Evolutionary conservation across 2,113 vertebrate species (phyloP), one percentile per base, ranked within the genome.

Genomic region (Calyptommatus sinebrachiatus): DNA sequence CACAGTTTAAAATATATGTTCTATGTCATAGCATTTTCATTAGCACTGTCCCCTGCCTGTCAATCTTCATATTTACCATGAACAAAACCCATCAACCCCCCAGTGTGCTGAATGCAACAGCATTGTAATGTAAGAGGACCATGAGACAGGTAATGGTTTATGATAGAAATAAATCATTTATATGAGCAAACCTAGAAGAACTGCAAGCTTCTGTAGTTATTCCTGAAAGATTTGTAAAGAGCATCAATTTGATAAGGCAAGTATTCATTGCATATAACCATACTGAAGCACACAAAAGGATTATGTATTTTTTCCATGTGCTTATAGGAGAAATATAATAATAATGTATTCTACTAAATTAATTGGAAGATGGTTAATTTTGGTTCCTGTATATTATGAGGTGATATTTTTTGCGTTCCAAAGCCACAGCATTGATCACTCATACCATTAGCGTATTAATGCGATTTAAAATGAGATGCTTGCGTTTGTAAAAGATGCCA

Each of bases 161-260:
- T 79, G 91, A 90, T 90, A 91, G 89, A 91, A 94, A 93, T 95
- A 93, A 93, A 92, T 94, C 90, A 94, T 93, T 92, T 91, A 91
- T 85, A 86, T 92, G 85, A 93, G 84, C 90, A 93, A 93, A 94
- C 90, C 86, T 93, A 69, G 79, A 85, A 94, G 91, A 94, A 94
- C 88, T 89, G 71, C 73, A 82, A 85, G 88, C 87, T 92, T 93
- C 94, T 90, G 85, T 79, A 91, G 86, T 88, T 91, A 93, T 88
- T 86, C 86, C 86, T 93, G 92, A 81, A 89, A 93, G 84, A 84
- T 77, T 90, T 86, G 83, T 88, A 76, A 83, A 93, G 93, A 75
- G 1, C 86, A 79, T 87, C 86, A 76, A 61, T 93, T 94, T 88
- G 81, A 88, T 90, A 92, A 93, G 77, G 85, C 73, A 91, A 77